These are phyloP conservation scores for Rhorus exstirpatorius DNA, from an alignment of 2,888 invertebrate genomes.

Conservation along the genomic window DNA sequence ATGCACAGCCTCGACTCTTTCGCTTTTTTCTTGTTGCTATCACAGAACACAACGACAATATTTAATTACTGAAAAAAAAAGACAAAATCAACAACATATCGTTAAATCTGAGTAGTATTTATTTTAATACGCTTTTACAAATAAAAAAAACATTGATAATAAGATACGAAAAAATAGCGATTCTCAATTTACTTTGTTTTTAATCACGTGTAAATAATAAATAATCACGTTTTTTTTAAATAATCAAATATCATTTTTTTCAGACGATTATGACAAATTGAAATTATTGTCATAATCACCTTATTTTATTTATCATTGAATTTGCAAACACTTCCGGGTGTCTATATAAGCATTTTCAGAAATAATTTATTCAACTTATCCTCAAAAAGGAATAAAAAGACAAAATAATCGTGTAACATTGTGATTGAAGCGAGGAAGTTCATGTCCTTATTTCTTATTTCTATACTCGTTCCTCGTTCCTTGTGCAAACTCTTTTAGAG, in stretches of 20 bases:
- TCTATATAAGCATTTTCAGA: too few relatives aligned
- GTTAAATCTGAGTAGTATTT: background rate
- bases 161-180: background rate
- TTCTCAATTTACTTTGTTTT: background rate
- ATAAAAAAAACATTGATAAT: background rate
- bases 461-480: too few relatives aligned
- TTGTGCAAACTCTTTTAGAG: too few relatives aligned
- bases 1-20: constrained; percentile 55
- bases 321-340: too few relatives aligned
- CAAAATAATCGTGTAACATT: too few relatives aligned
- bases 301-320: too few relatives aligned
- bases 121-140: background rate
- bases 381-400: too few relatives aligned
- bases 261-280: background rate
- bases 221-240: background rate
- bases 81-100: background rate
- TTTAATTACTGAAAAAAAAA: background rate
- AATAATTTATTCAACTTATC: too few relatives aligned
- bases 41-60: background rate
- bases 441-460: too few relatives aligned
- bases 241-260: too few relatives aligned
- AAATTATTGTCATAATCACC: background rate
- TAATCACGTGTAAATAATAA: background rate
- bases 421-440: too few relatives aligned
- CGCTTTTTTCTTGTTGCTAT: constrained; percentile 18